Conservation (phyloP, 2,797 vertebrate species). For the Setipinna tenuifilis region DNA sequence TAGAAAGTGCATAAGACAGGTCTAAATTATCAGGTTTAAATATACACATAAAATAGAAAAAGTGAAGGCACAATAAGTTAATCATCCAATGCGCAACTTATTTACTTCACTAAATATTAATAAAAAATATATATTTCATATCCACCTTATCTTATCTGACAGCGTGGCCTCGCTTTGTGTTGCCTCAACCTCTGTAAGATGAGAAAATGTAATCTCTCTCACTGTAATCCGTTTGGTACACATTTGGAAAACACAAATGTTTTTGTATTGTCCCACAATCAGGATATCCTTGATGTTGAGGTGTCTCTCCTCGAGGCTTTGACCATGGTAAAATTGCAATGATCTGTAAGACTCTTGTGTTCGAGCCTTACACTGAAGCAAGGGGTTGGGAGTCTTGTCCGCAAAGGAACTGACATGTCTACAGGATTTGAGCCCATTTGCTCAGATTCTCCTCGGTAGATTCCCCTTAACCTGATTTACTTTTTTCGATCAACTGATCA, state of each 20-base stretch:
- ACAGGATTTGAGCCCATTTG: background rate
- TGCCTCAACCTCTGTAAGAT: background rate
- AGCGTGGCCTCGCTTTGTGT: background rate
- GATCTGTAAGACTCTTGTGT: constrained; percentile 2
- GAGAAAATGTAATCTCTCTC: background rate
- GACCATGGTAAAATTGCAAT: constrained; percentile 63
- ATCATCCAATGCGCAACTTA: background rate
- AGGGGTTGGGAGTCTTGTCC: constrained; percentile 46
- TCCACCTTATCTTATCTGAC: background rate
- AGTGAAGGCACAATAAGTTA: background rate
- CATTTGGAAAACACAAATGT: constrained; percentile 31
- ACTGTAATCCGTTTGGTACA: background rate
- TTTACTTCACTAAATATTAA: constrained; percentile 3
- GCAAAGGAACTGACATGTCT: background rate
- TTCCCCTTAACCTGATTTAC: background rate
- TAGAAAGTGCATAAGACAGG: background rate
- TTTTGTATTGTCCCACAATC: constrained; percentile 58
- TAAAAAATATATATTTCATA: background rate
- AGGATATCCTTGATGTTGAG: constrained; percentile 68
- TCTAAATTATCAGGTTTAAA: background rate
- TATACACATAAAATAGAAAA: background rate
- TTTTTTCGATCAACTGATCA: background rate
- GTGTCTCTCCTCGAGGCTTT: constrained; percentile 68
- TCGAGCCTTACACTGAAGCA: background rate
- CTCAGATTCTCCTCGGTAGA: background rate